Base-by-base conservation (phyloP, 2,113 vertebrate genomes). In the Elephantulus edwardii region DNA sequence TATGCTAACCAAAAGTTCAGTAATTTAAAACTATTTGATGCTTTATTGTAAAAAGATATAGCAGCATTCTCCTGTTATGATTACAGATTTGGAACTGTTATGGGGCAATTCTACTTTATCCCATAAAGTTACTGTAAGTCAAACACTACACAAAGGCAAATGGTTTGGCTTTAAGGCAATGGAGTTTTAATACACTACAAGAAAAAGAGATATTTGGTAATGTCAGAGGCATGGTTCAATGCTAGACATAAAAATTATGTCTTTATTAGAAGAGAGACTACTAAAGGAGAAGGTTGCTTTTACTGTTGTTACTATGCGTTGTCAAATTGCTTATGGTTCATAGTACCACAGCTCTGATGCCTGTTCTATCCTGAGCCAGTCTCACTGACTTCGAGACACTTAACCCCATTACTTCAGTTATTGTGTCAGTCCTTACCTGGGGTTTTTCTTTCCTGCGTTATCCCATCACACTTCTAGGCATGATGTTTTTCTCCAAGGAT, bases 251-350 rank as follows among this genome's bases (percentile, higher is more conserved):
- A 70, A 58, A 78, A 14, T 6, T 9, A 13, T 60, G 42, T 5
- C 26, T 52, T 90, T 72, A 68, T 78, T 77, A 35, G 54, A 74
- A 16, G 60, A 77, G 82, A 83, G 54, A 88, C 84, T 50, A 50
- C 33, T 72, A 35, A 91, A n/a, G n/a, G n/a, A n/a, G n/a, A n/a
- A n/a, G n/a, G n/a, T n/a, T n/a, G n/a, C n/a, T n/a, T n/a, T n/a
- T n/a, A n/a, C n/a, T n/a, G n/a, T n/a, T n/a, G n/a, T n/a, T n/a
- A n/a, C n/a, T n/a, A n/a, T n/a, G n/a, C n/a, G n/a, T n/a, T n/a
- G n/a, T n/a, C n/a, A n/a, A n/a, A n/a, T n/a, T n/a, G n/a, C n/a
- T n/a, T n/a, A n/a, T n/a, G n/a, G n/a, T n/a, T n/a, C n/a, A n/a
- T n/a, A n/a, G n/a, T n/a, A n/a, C n/a, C n/a, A n/a, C n/a, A n/a